Evolutionary conservation across 1,140 invertebrate genomes (phyloP).

Genomic region (honey bee (Apis mellifera)): Amel_HAv3.1 CM009934.2:13170501-13171000

Average conservation of each 20-base stretch:
- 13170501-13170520: not conserved
- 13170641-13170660: not conserved
- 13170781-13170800: not conserved
- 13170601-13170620: not conserved
- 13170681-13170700: not conserved
- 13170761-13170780: not conserved
- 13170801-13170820: not conserved
- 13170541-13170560: not conserved
- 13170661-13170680: not conserved
- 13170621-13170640: not conserved
- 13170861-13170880: no score
- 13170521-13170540: not conserved
- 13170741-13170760: not conserved
- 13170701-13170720: not conserved
- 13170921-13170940: no score
- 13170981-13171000: no score
- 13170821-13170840: not conserved
- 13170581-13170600: not conserved
- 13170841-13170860: constrained; percentile 6
- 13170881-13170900: no score
- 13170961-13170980: no score
- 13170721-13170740: not conserved
- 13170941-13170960: no score
- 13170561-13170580: not conserved
- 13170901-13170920: no score